Base-by-base conservation (phyloP, 2,113 vertebrate species). In the Noctilio leporinus region DNA sequence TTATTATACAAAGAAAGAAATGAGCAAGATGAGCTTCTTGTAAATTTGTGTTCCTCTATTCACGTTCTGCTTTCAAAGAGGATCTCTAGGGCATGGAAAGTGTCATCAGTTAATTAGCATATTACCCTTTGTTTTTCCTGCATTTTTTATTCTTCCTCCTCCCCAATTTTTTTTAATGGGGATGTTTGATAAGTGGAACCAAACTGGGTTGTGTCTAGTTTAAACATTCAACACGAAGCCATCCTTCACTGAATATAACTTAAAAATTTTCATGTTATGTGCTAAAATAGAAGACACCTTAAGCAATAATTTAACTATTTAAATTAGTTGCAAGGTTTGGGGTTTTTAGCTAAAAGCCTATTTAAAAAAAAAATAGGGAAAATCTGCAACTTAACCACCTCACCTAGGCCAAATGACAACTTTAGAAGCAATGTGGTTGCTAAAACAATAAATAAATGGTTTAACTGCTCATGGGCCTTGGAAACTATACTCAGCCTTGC, bases 261-360 rank as follows among this genome's bases (percentile, higher is more conserved):
- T 91, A 93, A 91, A 35, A 9, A 30, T 77, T 95, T 95, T 91
- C 91, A 91, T 78, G 19, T 59, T 75, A 57, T 73, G 33, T 92
- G 57, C 91, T 85, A 94, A 95, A 95, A 73, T 78, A 89, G 82
- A 86, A 95, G 55, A 96, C 93, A 73, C 6, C 10, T 88, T 91
- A 92, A 93, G 69, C 57, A 86, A 93, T 96, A 95, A 97, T 95
- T 97, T 95, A 94, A 94, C 93, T 95, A 96, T 95, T 97, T 95
- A 94, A 96, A 91, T 96, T 82, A 89, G 65, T 96, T 96, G 10
- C 89, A 94, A 93, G 19, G 16, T 81, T 92, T 94, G 33, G 20
- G 7, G 4, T 73, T 91, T 86, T 93, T 93, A 57, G 10, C 53
- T 95, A 73, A 89, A 95, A 89, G 14, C 16, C 84, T 83, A 65